These are phyloP conservation scores for Nasonovia ribisnigri DNA, from an alignment of 2,888 invertebrate genomes.

Conservation along the genomic window DNA sequence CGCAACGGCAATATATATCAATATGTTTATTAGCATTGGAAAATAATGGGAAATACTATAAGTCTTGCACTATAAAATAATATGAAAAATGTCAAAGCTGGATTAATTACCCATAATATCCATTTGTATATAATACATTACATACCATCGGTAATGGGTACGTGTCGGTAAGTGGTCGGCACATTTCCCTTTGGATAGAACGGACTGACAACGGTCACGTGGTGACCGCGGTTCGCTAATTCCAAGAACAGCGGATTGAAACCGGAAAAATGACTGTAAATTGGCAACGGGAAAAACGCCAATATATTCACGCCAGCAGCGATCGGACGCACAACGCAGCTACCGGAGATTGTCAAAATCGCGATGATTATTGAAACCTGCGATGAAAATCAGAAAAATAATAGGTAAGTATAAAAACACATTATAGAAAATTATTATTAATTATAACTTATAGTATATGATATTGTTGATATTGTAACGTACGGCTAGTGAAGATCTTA, in stretches of 20 bases:
- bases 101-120: neutral
- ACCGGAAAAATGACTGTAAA: conserved; percentile 50
- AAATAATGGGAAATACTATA: neutral
- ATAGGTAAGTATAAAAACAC: neutral
- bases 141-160: conserved; percentile 23
- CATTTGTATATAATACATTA: neutral
- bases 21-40: neutral
- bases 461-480: neutral
- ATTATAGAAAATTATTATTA: neutral
- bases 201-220: conserved; percentile 38
- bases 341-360: neutral
- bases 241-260: conserved; percentile 37
- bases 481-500: neutral
- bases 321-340: neutral
- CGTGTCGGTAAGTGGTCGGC: conserved; percentile 18
- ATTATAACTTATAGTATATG: neutral
- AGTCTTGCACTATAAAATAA: neutral
- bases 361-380: neutral
- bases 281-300: conserved; percentile 48
- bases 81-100: neutral
- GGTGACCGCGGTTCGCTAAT: conserved; percentile 30
- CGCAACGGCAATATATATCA: no score
- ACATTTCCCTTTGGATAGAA: neutral
- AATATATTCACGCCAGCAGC: conserved; percentile 9
- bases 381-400: neutral